A percentile compares a stretch with the other conserved stretches of the same genome.
phyloP scores from a whole-genome alignment of 2,888 invertebrate species.

The Amblyteles armatorius region DNA sequence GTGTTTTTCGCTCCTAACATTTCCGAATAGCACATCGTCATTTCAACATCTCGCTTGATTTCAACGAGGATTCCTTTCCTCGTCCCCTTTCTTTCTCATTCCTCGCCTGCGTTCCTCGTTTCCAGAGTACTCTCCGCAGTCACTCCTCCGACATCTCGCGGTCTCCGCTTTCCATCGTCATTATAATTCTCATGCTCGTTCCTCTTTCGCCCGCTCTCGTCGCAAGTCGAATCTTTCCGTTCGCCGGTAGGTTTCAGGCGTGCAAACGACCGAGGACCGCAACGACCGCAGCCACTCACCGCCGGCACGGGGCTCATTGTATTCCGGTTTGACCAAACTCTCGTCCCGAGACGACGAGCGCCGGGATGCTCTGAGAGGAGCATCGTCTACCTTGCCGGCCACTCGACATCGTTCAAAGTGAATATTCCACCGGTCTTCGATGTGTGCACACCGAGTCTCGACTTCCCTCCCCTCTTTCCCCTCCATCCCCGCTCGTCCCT shows the following conservation, averaged over 20 bases:
- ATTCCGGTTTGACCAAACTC: slow-evolving; percentile 65
- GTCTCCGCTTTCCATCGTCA: slow-evolving; percentile 54
- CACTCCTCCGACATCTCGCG: slow-evolving; percentile 7
- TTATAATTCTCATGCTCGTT: slow-evolving; percentile 48
- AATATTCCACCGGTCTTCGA: slow-evolving; percentile 60
- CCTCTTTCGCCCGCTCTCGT: slow-evolving; percentile 13
- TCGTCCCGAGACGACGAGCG: slow-evolving; percentile 53
- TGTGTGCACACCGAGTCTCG: slow-evolving; percentile 61
- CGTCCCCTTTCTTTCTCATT: neutral
- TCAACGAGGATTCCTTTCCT: neutral
- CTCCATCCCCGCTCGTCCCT: neutral
- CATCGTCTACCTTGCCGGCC: slow-evolving; percentile 52
- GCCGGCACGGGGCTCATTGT: slow-evolving; percentile 60
- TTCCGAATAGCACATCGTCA: neutral
- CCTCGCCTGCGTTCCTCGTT: neutral
- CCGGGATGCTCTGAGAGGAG: slow-evolving; percentile 39
- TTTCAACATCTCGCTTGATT: neutral
- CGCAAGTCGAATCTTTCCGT: slow-evolving; percentile 59
- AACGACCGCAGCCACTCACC: slow-evolving; percentile 55
- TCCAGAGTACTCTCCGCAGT: slow-evolving; percentile 15
- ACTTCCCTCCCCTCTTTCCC: slow-evolving; percentile 40
- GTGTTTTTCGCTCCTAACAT: slow-evolving; percentile 19
- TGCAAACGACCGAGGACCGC: slow-evolving; percentile 66
- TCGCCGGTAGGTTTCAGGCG: slow-evolving; percentile 27
- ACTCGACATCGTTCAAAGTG: slow-evolving; percentile 68